A percentile compares a stretch with the other conserved stretches of the same genome.
Conservation (phyloP, 1,140 invertebrate species). For the Bombus pascuorum region DNA sequence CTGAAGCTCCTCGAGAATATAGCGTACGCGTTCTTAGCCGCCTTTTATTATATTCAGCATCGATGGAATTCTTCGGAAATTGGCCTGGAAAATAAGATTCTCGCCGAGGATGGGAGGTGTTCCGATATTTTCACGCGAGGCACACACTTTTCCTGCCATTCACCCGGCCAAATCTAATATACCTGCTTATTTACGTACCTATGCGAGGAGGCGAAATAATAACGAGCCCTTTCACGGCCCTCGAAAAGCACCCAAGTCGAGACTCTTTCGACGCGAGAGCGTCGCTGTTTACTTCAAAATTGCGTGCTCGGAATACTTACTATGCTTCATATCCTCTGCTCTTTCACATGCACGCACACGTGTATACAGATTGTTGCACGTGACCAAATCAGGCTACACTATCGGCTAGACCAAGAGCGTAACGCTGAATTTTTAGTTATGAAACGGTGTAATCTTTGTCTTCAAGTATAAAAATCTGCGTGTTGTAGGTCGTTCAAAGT, state of each 20-base stretch:
- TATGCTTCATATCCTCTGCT: background rate
- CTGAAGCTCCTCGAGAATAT: background rate
- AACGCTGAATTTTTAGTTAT: no score
- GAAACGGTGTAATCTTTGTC: no score
- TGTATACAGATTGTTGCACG: background rate
- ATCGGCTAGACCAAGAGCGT: background rate
- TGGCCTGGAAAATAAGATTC: constrained; percentile 14
- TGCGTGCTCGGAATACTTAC: constrained; percentile 67
- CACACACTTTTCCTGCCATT: background rate
- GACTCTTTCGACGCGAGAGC: constrained; percentile 23
- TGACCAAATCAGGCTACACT: background rate
- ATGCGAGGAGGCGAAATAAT: constrained; percentile 54
- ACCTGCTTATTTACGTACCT: constrained; percentile 50
- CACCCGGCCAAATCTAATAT: constrained; percentile 44
- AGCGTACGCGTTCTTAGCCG: background rate
- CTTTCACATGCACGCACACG: background rate
- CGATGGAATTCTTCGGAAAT: background rate
- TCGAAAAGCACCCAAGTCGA: constrained; percentile 9
- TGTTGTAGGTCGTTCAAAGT: no score
- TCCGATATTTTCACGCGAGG: background rate
- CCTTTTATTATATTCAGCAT: background rate
- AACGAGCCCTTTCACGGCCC: constrained; percentile 49
- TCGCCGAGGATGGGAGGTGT: no score
- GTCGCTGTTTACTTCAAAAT: constrained; percentile 64
- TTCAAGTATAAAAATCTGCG: no score